Evolutionary conservation across 2,888 invertebrate genomes (phyloP).

Genomic region (Drosophila fulvimacula): DNA sequence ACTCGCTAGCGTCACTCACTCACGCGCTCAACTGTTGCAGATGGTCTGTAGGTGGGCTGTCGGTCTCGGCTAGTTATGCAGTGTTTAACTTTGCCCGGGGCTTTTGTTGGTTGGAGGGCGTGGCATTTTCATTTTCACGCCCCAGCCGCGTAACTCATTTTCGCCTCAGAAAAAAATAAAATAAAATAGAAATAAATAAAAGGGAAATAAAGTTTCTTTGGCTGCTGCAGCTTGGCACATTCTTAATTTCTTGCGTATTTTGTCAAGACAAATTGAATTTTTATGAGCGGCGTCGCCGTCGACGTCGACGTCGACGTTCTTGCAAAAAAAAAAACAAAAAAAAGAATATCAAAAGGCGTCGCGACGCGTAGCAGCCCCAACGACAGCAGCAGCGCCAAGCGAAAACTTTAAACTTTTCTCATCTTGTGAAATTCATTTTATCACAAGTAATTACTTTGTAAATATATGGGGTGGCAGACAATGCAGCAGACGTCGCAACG

Average conservation of each 20-base stretch:
- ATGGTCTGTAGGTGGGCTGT: slow-evolving; percentile 30
- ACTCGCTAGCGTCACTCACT: background rate
- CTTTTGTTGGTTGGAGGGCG: slow-evolving; percentile 46
- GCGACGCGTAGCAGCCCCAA: slow-evolving; percentile 17
- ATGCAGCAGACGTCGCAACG: slow-evolving; percentile 61
- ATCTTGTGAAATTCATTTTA: slow-evolving; percentile 82
- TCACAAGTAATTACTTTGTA: slow-evolving; percentile 83
- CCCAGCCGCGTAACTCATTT: slow-evolving; percentile 74
- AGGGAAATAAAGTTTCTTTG: slow-evolving; percentile 76
- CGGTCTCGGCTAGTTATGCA: slow-evolving; percentile 73
- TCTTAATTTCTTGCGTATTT: slow-evolving; percentile 81
- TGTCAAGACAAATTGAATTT: slow-evolving; percentile 81
- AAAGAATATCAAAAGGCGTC: slow-evolving; percentile 64
- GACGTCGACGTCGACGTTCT: slow-evolving; percentile 11
- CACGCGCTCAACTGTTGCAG: slow-evolving; percentile 30
- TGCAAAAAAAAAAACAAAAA: slow-evolving; percentile 30
- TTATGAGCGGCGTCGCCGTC: slow-evolving; percentile 67
- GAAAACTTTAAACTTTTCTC: slow-evolving; percentile 81
- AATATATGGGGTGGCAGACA: slow-evolving; percentile 70
- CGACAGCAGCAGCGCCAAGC: slow-evolving; percentile 36
- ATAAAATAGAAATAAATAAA: slow-evolving; percentile 58
- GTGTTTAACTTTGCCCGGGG: slow-evolving; percentile 74
- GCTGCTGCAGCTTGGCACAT: slow-evolving; percentile 77
- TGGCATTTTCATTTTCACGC: slow-evolving; percentile 75
- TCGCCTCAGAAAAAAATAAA: slow-evolving; percentile 61